Evolutionary conservation across 2,888 invertebrate species (phyloP).

Genomic region (Caenorhabditis sulstoni): DNA sequence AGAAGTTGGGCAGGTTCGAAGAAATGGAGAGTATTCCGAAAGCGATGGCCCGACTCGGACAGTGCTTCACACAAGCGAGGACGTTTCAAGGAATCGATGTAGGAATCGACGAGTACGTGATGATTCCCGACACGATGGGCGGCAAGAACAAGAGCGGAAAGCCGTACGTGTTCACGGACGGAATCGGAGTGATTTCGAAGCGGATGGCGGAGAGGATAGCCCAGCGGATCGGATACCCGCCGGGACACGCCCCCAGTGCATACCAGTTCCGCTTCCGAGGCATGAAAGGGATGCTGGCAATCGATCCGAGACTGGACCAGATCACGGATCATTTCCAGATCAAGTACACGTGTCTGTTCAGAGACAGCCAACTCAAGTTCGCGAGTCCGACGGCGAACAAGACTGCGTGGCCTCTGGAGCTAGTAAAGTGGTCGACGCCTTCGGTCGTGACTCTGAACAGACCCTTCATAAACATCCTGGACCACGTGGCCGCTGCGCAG

Average conservation of each 20-base stretch:
- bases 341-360: conserved; percentile 10
- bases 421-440: conserved; percentile 76
- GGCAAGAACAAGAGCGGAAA: conserved; percentile 28
- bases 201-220: conserved; percentile 18
- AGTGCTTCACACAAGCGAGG: conserved; percentile 79
- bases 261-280: conserved; percentile 77
- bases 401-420: conserved; percentile 59
- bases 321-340: too few relatives aligned
- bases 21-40: conserved; percentile 75
- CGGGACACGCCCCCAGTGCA: conserved; percentile 9
- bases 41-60: conserved; percentile 81
- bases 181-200: conserved; percentile 70
- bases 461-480: conserved; percentile 80
- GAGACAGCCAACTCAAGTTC: conserved; percentile 9
- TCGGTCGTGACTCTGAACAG: conserved; percentile 77
- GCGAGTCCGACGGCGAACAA: conserved; percentile 13
- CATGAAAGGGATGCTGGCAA: conserved; percentile 76
- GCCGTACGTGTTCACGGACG: conserved; percentile 69
- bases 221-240: conserved; percentile 1
- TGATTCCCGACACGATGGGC: conserved; percentile 24
- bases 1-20: conserved; percentile 40
- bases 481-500: conserved; percentile 71
- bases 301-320: conserved; percentile 73
- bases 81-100: conserved; percentile 12
- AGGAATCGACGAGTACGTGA: neutral